Percentiles rank a stretch among this genome's conserved stretches.
Conservation (phyloP, 1,140 invertebrate species). For the Pentalonia nigronervosa region DNA sequence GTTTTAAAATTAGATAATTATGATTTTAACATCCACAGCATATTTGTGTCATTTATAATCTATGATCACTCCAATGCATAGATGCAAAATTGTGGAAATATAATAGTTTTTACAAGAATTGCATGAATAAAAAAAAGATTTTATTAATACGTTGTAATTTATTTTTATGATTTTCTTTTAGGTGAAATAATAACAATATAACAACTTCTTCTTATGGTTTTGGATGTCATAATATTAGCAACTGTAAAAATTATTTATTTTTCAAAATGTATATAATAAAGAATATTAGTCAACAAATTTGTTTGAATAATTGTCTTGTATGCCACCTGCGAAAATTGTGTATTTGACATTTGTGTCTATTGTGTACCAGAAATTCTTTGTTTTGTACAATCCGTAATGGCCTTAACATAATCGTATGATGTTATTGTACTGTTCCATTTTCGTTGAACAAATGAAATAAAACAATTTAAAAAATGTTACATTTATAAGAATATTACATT, state of each 20-base stretch:
- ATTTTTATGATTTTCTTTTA: not conserved
- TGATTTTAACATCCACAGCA: not conserved
- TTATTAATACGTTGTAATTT: not conserved
- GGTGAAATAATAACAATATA: not conserved
- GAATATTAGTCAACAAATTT: not conserved
- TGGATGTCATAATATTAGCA: not conserved
- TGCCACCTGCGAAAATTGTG: not conserved
- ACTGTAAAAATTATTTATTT: not conserved
- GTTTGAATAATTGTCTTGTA: not conserved
- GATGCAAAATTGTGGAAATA: not conserved
- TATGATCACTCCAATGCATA: not conserved
- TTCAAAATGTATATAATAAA: not conserved
- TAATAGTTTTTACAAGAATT: not conserved
- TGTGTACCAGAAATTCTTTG: not conserved
- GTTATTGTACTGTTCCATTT: not conserved
- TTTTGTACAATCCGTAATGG: not conserved
- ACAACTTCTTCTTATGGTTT: not conserved
- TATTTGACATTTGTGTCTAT: not conserved
- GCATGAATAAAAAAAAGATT: not conserved
- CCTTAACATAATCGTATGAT: not conserved
- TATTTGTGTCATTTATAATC: not conserved
- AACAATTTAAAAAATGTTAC: conserved; percentile 11
- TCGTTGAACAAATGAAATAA: not conserved
- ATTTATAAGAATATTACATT: conserved; percentile 6
- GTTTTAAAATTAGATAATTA: not conserved